Evolutionary conservation across 2,888 invertebrate species (phyloP).

Genomic region (Polyploca ridens): DNA sequence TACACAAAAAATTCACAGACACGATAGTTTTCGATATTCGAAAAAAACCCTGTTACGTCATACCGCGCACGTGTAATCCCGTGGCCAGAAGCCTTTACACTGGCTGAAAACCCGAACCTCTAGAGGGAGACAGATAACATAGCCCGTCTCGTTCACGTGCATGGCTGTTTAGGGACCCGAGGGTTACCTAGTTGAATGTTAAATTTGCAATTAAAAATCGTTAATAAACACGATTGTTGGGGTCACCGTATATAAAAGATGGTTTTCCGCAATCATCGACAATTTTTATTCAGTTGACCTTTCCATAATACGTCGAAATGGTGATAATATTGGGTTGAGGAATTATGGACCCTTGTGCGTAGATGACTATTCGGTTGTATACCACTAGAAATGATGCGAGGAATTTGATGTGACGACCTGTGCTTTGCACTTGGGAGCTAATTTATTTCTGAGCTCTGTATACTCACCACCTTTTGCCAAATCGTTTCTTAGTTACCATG

Average conservation of each 20-base stretch:
- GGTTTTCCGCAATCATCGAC: slow-evolving; percentile 6
- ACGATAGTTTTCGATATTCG: neutral
- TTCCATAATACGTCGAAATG: neutral
- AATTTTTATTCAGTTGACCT: slow-evolving; percentile 12
- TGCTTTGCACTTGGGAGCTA: too few species aligned
- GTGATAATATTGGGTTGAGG: neutral
- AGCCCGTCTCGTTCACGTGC: slow-evolving; percentile 35
- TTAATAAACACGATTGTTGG: slow-evolving; percentile 51
- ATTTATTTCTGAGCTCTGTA: too few species aligned
- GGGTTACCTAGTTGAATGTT: slow-evolving; percentile 31
- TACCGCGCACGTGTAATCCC: slow-evolving; percentile 33
- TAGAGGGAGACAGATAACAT: slow-evolving; percentile 22
- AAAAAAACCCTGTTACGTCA: neutral
- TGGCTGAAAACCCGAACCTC: slow-evolving; percentile 23
- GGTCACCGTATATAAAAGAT: slow-evolving; percentile 18
- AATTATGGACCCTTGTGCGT: too few species aligned
- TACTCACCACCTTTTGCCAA: too few species aligned
- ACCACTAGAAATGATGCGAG: too few species aligned
- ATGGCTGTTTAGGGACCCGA: slow-evolving; percentile 29
- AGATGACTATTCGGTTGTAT: too few species aligned
- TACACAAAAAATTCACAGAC: neutral
- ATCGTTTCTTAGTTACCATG: too few species aligned
- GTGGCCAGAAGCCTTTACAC: slow-evolving; percentile 43
- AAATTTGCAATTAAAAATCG: slow-evolving; percentile 60
- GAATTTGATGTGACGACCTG: too few species aligned